phyloP scores from a whole-genome alignment of 2,888 invertebrate genomes.

The Melitaea athalia region DNA sequence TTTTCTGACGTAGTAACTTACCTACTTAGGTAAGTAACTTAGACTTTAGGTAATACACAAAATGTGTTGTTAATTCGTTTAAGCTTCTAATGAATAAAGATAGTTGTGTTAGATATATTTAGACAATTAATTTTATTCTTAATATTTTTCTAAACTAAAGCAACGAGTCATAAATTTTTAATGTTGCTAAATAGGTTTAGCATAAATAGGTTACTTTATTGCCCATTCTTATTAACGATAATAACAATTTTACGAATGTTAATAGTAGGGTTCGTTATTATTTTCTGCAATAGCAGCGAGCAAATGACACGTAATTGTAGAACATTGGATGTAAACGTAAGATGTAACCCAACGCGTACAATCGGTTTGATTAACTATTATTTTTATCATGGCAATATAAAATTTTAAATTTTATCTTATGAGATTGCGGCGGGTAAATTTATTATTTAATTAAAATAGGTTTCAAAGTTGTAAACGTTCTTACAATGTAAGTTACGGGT shows the following conservation, averaged over 20 bases:
- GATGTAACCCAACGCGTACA: not conserved
- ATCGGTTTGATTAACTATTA: not conserved
- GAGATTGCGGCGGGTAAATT: too few species aligned
- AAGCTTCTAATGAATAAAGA: not conserved
- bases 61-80: not conserved
- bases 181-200: not conserved
- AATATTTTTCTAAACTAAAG: not conserved
- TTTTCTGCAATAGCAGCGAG: conserved; percentile 12
- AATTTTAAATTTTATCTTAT: not conserved
- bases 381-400: not conserved
- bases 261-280: conserved; percentile 5
- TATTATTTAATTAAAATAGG: not conserved
- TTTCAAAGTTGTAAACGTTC: not conserved
- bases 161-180: not conserved
- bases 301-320: conserved; percentile 28
- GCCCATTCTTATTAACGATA: not conserved
- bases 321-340: conserved; percentile 25
- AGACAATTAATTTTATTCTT: not conserved
- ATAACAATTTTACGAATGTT: not conserved
- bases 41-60: not conserved
- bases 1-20: not conserved
- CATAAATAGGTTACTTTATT: not conserved
- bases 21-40: too few species aligned
- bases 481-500: not conserved
- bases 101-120: not conserved